Conservation (phyloP, 2,113 vertebrate species). For the Carassius auratus region DNA sequence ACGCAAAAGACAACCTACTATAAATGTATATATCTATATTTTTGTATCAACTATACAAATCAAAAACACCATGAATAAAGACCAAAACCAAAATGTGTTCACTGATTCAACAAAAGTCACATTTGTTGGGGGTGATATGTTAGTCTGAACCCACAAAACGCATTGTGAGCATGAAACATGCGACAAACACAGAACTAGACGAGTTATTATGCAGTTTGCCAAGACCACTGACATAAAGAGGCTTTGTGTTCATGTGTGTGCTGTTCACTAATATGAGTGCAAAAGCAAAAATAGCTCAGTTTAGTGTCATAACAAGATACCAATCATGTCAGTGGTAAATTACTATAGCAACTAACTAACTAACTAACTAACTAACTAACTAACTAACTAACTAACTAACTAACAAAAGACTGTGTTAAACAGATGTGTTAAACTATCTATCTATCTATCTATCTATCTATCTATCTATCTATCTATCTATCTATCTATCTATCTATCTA, state of each 20-base stretch:
- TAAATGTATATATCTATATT: not conserved
- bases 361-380: not conserved
- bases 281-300: not conserved
- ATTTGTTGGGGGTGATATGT: conserved; percentile 63
- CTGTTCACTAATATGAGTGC: not conserved
- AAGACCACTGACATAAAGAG: conserved; percentile 30
- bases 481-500: too few relatives aligned
- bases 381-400: not conserved
- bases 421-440: conserved; percentile 9
- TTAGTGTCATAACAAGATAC: conserved; percentile 29
- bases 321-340: conserved; percentile 12
- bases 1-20: not conserved
- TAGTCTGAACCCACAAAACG: conserved; percentile 13
- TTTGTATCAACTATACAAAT: not conserved
- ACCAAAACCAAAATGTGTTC: conserved; percentile 37
- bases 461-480: conserved; percentile 12
- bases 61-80: not conserved
- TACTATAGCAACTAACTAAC: not conserved
- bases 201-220: conserved; percentile 59
- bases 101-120: conserved; percentile 63
- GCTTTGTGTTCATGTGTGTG: not conserved
- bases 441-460: conserved; percentile 46
- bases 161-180: conserved; percentile 46
- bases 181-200: conserved; percentile 33
- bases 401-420: too few relatives aligned